phyloP scores from a whole-genome alignment of 2,113 vertebrate genomes.

The Sorex fumeus region DNA sequence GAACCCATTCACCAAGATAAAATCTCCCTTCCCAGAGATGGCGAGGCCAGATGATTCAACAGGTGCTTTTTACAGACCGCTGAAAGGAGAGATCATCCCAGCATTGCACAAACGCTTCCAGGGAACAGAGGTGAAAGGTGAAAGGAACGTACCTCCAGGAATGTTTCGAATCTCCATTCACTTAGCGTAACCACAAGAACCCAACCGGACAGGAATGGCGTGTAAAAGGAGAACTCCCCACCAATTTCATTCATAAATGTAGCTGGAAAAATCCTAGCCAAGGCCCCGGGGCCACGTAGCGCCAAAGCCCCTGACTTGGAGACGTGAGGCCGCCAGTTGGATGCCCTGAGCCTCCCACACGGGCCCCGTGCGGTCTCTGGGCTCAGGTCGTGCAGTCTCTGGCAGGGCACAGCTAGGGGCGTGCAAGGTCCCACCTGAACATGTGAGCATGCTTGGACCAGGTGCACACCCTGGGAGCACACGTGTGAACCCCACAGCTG shows the following conservation, averaged over 20 bases:
- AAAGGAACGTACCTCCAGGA: too few relatives aligned
- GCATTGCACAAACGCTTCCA: not conserved
- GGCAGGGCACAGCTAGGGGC: too few relatives aligned
- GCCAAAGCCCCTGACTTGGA: too few relatives aligned
- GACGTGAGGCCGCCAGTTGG: too few relatives aligned
- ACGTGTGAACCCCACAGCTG: too few relatives aligned
- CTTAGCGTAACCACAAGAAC: accelerated
- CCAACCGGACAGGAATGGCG: not conserved
- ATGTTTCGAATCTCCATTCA: not conserved
- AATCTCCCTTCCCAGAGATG: not conserved
- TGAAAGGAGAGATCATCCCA: not conserved
- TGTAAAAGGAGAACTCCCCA: not conserved
- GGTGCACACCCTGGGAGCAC: too few relatives aligned
- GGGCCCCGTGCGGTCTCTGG: too few relatives aligned
- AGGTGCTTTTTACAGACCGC: not conserved
- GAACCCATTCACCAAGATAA: not conserved
- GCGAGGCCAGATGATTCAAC: not conserved
- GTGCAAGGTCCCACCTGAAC: too few relatives aligned
- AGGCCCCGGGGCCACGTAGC: too few relatives aligned
- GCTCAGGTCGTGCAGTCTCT: too few relatives aligned
- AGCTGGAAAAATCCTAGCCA: not conserved
- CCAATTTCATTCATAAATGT: not conserved
- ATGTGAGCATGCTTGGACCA: too few relatives aligned
- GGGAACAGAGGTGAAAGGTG: not conserved
- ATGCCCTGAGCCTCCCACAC: too few relatives aligned